These are phyloP conservation scores for Macrophya annulata DNA, from an alignment of 2,888 invertebrate genomes.

Conservation along the genomic window DNA sequence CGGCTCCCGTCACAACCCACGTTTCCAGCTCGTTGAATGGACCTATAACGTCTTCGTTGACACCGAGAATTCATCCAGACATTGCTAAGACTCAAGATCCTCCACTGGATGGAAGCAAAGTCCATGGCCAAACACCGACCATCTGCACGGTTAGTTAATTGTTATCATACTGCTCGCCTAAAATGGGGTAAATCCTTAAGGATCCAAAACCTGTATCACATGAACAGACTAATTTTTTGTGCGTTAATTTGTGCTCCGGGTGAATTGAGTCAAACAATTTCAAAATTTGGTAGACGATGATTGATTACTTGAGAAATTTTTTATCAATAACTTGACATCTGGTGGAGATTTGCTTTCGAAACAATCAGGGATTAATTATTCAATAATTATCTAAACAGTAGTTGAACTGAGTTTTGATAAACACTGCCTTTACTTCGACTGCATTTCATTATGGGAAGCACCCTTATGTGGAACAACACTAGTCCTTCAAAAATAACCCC, in stretches of 20 bases:
- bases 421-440: not conserved
- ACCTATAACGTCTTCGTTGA: constrained; percentile 46
- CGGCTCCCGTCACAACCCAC: constrained; percentile 65
- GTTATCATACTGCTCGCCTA: not conserved
- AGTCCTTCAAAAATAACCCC: constrained; percentile 1
- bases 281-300: too few relatives aligned
- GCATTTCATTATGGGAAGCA: not conserved
- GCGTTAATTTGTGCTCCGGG: too few relatives aligned
- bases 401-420: not conserved
- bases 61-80: constrained; percentile 68
- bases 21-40: constrained; percentile 61
- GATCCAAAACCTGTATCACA: not conserved
- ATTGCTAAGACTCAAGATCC: constrained; percentile 65
- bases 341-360: not conserved
- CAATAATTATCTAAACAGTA: not conserved
- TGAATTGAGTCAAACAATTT: not conserved
- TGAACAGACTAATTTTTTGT: not conserved
- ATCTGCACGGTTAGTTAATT: constrained; percentile 75
- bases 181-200: constrained; percentile 22
- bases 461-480: not conserved
- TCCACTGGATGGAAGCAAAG: constrained; percentile 67
- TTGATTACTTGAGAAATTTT: not conserved
- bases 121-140: constrained; percentile 76
- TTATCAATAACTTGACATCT: too few relatives aligned
- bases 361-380: not conserved